Base-by-base conservation (phyloP, 2,797 vertebrate species). In the Buphagus erythrorhynchus region DNA sequence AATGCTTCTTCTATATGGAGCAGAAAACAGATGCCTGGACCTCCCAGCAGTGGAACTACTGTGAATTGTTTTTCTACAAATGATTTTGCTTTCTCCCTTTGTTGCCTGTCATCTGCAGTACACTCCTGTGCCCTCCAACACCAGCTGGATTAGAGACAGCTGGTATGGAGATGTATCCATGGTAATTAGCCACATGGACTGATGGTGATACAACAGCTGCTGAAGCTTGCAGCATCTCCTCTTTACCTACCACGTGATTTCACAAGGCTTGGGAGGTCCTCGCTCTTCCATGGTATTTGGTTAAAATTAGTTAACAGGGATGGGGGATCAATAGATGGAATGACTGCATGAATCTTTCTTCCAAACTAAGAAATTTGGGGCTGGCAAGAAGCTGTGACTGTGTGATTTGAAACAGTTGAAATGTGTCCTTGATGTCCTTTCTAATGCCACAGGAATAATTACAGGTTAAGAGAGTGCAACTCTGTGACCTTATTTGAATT, bases 271-370 rank as follows among this genome's bases (percentile, higher is more conserved):
- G 19, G 1, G 6, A 87, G 17, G 29, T 65, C 73, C 77, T 51
- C 0, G 0, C 26, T 55, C 21, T 55, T 57, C 48, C 0, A 0
- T 20, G 35, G 35, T 33, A 61, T 57, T 63, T 29, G 11, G 38
- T 67, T 83, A 65, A 88, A 83, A 90, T 49, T 33, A 51, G 11
- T 57, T 65, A 51, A 74, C n/a, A 42, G 29, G 45, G 19, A 57
- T 9, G 4, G 18, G 14, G 20, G 31, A 49, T 36, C 6, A 16
- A 21, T 5, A 72, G 38, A 31, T 3, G 5, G 36, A 69, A 29
- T 8, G 43, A n/a, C 36, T 49, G 29, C 19, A 22, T 31, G 13
- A 61, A 29, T 67, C 36, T 59, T 69, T 15, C 55, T 91, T 46
- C 29, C 38, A 77, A 71, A 66, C 24, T 86, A 6, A 85, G 81